Percentiles rank a stretch among this genome's conserved stretches.
These are phyloP conservation scores for Pituophis catenifer DNA, from an alignment of 2,113 vertebrate species.

Conservation along the genomic window DNA sequence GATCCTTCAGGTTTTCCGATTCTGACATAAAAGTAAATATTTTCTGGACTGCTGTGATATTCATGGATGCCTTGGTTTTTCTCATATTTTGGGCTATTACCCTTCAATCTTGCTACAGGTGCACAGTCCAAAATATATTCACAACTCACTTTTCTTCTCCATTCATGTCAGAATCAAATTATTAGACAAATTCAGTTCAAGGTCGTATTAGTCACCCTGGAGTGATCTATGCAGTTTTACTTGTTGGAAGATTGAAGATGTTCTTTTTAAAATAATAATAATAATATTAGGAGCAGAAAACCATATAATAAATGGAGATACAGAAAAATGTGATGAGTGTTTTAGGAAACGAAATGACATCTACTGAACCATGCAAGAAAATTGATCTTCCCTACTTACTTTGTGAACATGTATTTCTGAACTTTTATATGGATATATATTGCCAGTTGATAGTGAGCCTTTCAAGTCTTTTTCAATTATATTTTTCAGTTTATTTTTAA, in stretches of 20 bases:
- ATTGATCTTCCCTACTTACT: constrained; percentile 2
- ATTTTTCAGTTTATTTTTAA: constrained; percentile 1
- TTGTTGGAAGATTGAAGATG: background rate
- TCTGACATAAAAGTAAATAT: background rate
- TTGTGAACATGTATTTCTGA: constrained; percentile 10
- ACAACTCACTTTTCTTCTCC: constrained; percentile 5
- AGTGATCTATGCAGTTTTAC: background rate
- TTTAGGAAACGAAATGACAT: constrained; percentile 25
- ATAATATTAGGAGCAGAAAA: background rate
- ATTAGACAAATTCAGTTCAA: constrained; percentile 20
- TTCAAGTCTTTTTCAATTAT: constrained; percentile 12
- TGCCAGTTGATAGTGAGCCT: background rate
- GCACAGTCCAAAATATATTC: background rate
- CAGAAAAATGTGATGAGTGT: background rate
- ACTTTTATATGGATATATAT: constrained; percentile 9
- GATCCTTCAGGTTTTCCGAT: background rate
- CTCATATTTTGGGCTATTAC: background rate
- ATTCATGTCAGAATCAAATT: background rate
- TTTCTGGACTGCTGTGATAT: constrained; percentile 20
- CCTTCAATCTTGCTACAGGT: too few relatives aligned
- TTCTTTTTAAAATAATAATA: too few relatives aligned
- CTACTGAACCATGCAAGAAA: constrained; percentile 8
- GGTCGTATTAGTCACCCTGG: background rate
- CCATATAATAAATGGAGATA: constrained; percentile 11
- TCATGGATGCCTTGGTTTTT: background rate